Evolutionary conservation across 1,140 invertebrate species (phyloP).

Genomic region (Drosophila nebulosa): DNA sequence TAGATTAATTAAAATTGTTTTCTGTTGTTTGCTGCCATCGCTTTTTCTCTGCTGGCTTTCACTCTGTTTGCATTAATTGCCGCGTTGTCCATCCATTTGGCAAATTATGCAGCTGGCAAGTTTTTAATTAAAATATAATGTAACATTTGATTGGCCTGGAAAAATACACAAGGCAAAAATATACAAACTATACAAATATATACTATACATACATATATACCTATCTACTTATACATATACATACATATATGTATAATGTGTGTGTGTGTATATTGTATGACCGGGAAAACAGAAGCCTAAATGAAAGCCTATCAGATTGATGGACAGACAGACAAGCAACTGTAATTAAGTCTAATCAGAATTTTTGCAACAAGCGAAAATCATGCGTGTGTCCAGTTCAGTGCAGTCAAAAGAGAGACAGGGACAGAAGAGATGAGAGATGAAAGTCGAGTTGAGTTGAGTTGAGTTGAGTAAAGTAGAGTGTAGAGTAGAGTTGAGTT

Average conservation of each 20-base stretch:
- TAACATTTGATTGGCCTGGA: conserved; percentile 60
- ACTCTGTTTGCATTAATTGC: conserved; percentile 69
- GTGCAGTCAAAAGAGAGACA: background rate
- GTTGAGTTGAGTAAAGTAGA: conserved; percentile 21
- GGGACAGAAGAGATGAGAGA: background rate
- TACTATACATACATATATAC: background rate
- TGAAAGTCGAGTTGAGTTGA: conserved; percentile 12
- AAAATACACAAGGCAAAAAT: conserved; percentile 3
- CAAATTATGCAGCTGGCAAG: conserved; percentile 74
- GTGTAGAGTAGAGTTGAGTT: too few relatives aligned
- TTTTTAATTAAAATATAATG: conserved; percentile 78
- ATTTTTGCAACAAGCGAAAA: conserved; percentile 79
- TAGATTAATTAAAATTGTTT: conserved; percentile 73
- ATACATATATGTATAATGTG: background rate
- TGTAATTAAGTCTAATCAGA: conserved; percentile 79
- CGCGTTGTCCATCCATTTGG: conserved; percentile 71
- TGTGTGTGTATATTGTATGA: too few relatives aligned
- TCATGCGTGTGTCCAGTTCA: conserved; percentile 67
- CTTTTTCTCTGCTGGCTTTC: conserved; percentile 1
- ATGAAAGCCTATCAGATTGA: conserved; percentile 72
- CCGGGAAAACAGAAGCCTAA: conserved; percentile 28
- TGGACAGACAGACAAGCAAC: conserved; percentile 60
- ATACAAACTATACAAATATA: conserved; percentile 3
- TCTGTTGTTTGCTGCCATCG: conserved; percentile 32
- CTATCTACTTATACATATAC: background rate